Evolutionary conservation across 2,113 vertebrate species (phyloP).

Genomic region (Chaetops frenatus): DNA sequence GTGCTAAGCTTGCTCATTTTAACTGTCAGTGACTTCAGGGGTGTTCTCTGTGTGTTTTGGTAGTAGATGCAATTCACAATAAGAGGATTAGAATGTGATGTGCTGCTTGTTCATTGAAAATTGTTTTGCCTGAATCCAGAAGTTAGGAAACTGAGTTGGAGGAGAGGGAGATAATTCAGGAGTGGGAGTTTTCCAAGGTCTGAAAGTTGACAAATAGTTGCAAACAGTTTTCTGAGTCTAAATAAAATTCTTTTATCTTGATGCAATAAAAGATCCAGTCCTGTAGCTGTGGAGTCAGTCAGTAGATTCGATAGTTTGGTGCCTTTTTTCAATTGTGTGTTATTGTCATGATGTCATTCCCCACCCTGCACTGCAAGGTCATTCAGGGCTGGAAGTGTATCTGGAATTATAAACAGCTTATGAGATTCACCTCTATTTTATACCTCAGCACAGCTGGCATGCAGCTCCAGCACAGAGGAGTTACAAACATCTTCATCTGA

Average conservation of each 20-base stretch:
- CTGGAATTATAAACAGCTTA: neutral
- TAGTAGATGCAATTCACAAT: neutral
- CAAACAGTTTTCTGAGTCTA: neutral
- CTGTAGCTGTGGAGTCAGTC: neutral
- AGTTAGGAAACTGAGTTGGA: neutral
- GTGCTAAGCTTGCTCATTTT: neutral
- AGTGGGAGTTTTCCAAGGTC: neutral
- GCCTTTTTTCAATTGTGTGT: neutral
- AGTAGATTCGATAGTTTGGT: neutral
- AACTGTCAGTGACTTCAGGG: neutral
- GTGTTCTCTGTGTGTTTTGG: neutral
- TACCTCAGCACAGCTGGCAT: neutral
- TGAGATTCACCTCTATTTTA: neutral
- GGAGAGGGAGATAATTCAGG: neutral
- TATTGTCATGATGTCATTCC: neutral
- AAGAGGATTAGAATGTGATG: neutral
- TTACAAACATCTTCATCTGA: neutral
- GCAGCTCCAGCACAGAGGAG: neutral
- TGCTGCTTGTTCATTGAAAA: neutral
- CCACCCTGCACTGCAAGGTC: neutral
- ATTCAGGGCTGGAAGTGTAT: neutral
- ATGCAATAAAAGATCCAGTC: neutral
- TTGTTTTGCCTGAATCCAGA: neutral
- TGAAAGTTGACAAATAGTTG: neutral
- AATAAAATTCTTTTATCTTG: neutral